Evolutionary conservation across 2,888 invertebrate genomes (phyloP), one percentile per base, ranked within the genome.

Genomic region (Nomada fucata): DNA sequence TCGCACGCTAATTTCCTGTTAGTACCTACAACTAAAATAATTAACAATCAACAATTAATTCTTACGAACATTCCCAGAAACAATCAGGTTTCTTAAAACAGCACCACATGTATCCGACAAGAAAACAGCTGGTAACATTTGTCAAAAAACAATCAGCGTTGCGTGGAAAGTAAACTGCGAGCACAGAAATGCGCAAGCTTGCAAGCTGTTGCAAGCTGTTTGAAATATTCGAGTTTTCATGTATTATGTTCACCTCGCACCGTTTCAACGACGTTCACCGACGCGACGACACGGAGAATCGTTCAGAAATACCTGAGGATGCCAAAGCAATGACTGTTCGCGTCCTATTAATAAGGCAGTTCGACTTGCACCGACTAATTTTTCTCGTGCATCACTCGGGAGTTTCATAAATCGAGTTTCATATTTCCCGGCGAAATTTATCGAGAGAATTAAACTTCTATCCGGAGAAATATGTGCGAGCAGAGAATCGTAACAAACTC

Each of bases 291-390:
- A 60, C 42, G 7, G 36, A 50, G n/a, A 55, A 61, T 44, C 20
- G 55, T 79, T 52, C 60, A 57, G 79, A 80, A 80, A 80, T 80
- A 79, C 67, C 47, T 61, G 47, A 5, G 20, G 47, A 65, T 55
- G 36, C 70, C 70, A 13, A 26, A 42, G n/a, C 50, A 47, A 10
- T 42, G 79, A 79, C 79, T 67, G n/a, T 55, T 61, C 44, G 47
- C 1, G 63, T 47, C 52, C 71, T 72, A 75, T 75, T 75, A 71
- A 81, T 81, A 81, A 67, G 10, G 10, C 44, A 29, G 52, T 68
- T 68, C 68, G 70, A 70, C 52, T 61, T 13, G 47, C 29, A 64
- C 20, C 26, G 57, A 52, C 57, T 63, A 80, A 82, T 82, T 81
- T 81, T 80, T 81, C 57, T 36, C 53, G 18, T 44, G 44, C 36